These are phyloP conservation scores for Neuroscelio doddi DNA, from an alignment of 2,888 invertebrate species.

Conservation along the genomic window DNA sequence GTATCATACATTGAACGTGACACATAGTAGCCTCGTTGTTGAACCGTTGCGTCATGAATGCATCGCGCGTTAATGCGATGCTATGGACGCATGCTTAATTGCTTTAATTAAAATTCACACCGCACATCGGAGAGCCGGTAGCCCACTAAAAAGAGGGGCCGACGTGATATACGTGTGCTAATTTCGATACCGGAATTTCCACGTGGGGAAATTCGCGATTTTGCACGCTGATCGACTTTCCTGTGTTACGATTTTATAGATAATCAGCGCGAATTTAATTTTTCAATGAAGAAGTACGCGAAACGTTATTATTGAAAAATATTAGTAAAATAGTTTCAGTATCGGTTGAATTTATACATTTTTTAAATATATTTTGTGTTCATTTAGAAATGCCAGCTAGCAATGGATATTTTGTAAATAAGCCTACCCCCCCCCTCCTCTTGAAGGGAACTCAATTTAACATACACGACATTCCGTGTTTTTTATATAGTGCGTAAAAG, in stretches of 20 bases:
- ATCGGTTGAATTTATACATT: too few species aligned
- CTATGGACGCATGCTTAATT: constrained; percentile 66
- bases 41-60: constrained; percentile 57
- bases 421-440: too few species aligned
- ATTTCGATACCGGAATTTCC: constrained; percentile 39
- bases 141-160: constrained; percentile 37
- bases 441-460: too few species aligned
- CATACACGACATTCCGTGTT: too few species aligned
- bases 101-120: constrained; percentile 70
- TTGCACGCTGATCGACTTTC: constrained; percentile 16
- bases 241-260: constrained; percentile 12
- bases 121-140: constrained; percentile 55
- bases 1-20: constrained; percentile 33
- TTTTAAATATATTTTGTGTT: too few species aligned
- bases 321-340: too few species aligned
- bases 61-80: constrained; percentile 62
- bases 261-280: background rate
- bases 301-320: background rate
- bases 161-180: constrained; percentile 42
- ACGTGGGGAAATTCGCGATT: constrained; percentile 24
- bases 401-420: too few species aligned
- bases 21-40: constrained; percentile 39
- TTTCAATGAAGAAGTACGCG: constrained; percentile 14
- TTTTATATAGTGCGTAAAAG: too few species aligned
- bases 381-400: too few species aligned